phyloP scores from a whole-genome alignment of 2,888 invertebrate genomes.

The Sialis lutaria region DNA sequence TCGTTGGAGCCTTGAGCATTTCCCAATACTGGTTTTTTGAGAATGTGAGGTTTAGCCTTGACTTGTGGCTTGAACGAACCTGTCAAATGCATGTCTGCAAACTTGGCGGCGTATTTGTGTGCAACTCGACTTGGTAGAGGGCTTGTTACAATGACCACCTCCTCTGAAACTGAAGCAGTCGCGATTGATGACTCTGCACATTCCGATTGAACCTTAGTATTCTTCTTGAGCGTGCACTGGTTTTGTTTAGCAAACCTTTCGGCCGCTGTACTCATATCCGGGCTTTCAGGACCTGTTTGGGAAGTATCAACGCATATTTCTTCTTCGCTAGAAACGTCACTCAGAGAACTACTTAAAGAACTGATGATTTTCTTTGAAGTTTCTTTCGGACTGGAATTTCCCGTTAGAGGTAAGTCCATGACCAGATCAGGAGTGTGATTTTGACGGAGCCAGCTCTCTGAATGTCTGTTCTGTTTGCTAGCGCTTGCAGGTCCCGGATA shows the following conservation, averaged over 20 bases:
- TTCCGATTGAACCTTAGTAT: conserved; percentile 26
- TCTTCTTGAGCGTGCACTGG: conserved; percentile 61
- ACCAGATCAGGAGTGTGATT: conserved; percentile 64
- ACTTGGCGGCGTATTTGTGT: conserved; percentile 42
- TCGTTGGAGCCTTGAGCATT: too few species aligned
- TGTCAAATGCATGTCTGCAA: conserved; percentile 43
- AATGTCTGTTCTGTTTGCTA: conserved; percentile 18
- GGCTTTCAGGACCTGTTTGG: conserved; percentile 30
- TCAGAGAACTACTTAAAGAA: conserved; percentile 9
- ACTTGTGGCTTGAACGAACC: conserved; percentile 55
- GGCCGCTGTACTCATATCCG: conserved; percentile 54
- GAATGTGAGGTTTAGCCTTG: conserved; percentile 65
- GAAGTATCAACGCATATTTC: conserved; percentile 15
- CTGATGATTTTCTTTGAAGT: conserved; percentile 20
- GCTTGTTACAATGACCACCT: conserved; percentile 17
- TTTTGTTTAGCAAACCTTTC: conserved; percentile 65
- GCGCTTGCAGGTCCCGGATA: conserved; percentile 17
- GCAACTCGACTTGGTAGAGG: conserved; percentile 41
- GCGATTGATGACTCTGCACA: conserved; percentile 19
- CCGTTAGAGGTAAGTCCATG: conserved; percentile 57
- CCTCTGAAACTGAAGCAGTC: conserved; percentile 8
- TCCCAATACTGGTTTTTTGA: conserved; percentile 37
- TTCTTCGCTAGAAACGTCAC: background rate
- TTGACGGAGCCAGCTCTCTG: conserved; percentile 23
- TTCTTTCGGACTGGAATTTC: conserved; percentile 22